phyloP scores from a whole-genome alignment of 2,888 invertebrate species.

The Sepiola atlantica region DNA sequence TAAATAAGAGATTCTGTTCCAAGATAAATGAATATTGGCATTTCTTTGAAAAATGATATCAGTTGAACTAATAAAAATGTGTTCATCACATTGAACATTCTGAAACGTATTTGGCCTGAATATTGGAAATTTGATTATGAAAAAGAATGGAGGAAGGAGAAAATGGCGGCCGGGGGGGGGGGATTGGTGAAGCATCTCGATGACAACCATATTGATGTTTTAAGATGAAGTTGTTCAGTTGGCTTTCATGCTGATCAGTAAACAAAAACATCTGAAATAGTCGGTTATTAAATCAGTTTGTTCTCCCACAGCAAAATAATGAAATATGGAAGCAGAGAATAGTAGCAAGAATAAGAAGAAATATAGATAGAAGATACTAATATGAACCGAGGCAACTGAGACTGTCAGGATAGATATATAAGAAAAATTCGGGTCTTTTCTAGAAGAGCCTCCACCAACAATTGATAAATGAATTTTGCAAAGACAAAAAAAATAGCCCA shows the following conservation, averaged over 20 bases:
- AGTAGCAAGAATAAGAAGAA: background rate
- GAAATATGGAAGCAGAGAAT: background rate
- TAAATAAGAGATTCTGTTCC: background rate
- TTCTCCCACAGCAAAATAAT: background rate
- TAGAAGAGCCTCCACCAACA: too few relatives aligned
- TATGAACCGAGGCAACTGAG: too few relatives aligned
- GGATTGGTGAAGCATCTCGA: background rate
- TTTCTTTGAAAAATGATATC: background rate
- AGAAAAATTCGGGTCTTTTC: too few relatives aligned
- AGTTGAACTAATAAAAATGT: constrained; percentile 4
- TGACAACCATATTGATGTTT: background rate
- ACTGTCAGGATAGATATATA: too few relatives aligned
- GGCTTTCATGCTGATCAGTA: background rate
- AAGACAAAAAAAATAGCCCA: too few relatives aligned
- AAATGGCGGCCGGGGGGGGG: background rate
- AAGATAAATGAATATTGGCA: constrained; percentile 1
- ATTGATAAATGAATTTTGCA: too few relatives aligned
- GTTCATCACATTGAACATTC: background rate
- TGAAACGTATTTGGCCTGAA: background rate
- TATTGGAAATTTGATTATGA: background rate
- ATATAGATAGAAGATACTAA: too few relatives aligned
- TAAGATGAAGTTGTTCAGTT: background rate
- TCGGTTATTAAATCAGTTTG: background rate
- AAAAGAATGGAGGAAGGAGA: background rate
- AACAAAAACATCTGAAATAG: background rate